These are phyloP conservation scores for Chelon labrosus DNA, from an alignment of 2,797 vertebrate genomes.

Conservation along the genomic window DNA sequence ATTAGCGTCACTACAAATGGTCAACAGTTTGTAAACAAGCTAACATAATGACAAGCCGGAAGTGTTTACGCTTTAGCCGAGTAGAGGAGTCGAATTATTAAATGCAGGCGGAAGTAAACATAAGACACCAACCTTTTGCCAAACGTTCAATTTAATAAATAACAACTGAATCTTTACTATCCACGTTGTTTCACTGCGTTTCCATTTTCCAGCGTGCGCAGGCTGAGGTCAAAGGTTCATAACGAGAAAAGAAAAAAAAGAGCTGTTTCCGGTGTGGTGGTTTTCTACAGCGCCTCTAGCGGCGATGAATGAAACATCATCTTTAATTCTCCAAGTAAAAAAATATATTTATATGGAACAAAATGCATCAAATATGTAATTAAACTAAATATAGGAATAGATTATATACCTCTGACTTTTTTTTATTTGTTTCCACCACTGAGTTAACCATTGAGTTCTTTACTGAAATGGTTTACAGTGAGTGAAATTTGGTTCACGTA, in stretches of 20 bases:
- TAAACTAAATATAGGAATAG: no score
- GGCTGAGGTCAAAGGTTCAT: constrained; percentile 60
- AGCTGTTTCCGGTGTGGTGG: constrained; percentile 24
- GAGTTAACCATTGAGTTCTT: no score
- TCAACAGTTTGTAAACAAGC: constrained; percentile 55
- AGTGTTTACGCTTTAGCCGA: constrained; percentile 43
- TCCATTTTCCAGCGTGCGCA: constrained; percentile 48
- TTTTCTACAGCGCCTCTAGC: constrained; percentile 55
- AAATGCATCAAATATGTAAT: no score
- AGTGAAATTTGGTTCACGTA: no score
- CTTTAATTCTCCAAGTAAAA: not conserved
- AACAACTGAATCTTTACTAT: not conserved
- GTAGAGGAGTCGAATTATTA: not conserved
- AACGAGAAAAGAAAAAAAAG: not conserved
- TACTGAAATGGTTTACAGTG: no score
- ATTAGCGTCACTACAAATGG: not conserved
- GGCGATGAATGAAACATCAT: not conserved
- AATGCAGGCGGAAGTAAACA: constrained; percentile 13
- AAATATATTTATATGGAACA: no score
- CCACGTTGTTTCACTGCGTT: constrained; percentile 68
- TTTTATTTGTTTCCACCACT: no score
- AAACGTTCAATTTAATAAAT: not conserved
- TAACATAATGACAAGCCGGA: not conserved
- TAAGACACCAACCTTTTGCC: not conserved
- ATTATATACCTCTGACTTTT: no score